phyloP scores from a whole-genome alignment of 2,888 invertebrate genomes.

The Acrobasis repandana region DNA sequence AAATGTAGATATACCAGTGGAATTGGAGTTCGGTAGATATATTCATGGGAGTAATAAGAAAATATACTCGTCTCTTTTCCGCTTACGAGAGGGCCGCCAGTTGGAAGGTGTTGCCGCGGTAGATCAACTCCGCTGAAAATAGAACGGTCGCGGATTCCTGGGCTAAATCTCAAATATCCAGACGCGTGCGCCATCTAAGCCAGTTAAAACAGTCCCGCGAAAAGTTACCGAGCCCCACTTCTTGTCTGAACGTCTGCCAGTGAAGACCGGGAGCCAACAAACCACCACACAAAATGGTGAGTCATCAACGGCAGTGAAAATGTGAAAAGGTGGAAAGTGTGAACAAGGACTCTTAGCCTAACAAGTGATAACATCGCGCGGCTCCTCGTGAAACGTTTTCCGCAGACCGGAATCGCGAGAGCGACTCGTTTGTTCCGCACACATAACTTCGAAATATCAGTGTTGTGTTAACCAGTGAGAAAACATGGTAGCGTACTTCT shows the following conservation, averaged over 20 bases:
- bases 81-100: conserved; percentile 42
- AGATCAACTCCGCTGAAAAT: conserved; percentile 74
- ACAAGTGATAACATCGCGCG: conserved; percentile 60
- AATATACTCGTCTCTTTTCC: conserved; percentile 61
- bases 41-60: conserved; percentile 46
- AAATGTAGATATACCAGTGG: conserved; percentile 77
- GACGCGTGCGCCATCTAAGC: conserved; percentile 87
- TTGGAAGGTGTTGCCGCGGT: conserved; percentile 59
- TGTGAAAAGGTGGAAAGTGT: conserved; percentile 77
- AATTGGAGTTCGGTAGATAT: conserved; percentile 60
- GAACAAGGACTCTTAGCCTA: conserved; percentile 62
- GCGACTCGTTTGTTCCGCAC: conserved; percentile 43
- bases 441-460: conserved; percentile 47
- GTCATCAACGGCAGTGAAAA: conserved; percentile 74
- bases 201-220: conserved; percentile 88
- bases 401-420: conserved; percentile 73
- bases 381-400: conserved; percentile 59
- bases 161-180: conserved; percentile 85
- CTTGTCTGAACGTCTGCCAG: conserved; percentile 89
- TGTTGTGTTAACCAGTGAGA: conserved; percentile 68
- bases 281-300: conserved; percentile 88
- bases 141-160: conserved; percentile 82
- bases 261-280: conserved; percentile 86
- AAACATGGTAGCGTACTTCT: conserved; percentile 57
- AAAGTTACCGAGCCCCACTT: conserved; percentile 88